Base-by-base conservation (phyloP, 2,888 invertebrate genomes). In the Coremacera marginata region DNA sequence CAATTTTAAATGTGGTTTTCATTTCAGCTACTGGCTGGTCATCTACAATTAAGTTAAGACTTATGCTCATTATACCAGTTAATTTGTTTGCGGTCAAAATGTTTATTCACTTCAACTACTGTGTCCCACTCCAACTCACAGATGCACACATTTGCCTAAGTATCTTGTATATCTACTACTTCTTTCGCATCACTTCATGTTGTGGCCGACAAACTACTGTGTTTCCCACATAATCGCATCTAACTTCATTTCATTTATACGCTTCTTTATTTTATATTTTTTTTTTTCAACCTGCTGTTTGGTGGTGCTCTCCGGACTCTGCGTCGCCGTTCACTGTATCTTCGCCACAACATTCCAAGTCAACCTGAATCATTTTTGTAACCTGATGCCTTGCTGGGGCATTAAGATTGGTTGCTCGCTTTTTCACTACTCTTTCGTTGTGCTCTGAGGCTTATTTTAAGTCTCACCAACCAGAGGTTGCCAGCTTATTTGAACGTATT, bases 81-180 rank as follows among this genome's bases (percentile, higher is more conserved):
- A 72, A 72, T 72, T 72, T 72, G 62, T 60, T 62, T 72, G 72
- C 19, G 72, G 72, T 72, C 72, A 72, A 25, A 60, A 44, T 44
- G 60, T 72, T 71, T 71, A n/a, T 22, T 37, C 37, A 71, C 57
- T 67, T 31, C 27, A 31, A 44, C 34, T 31, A n/a, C 63, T 63
- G 52, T 52, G n/a, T 55, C 19, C 55, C 55, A 22, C 55, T 9
- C 2, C 55, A 55, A 55, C 55, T 22, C 3, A 44, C 44, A 44
- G 44, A 44, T 3, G 11, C 44, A 44, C 19, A n/a, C 55, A 55
- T 22, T 55, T 19, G 9, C n/a, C 5, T 19, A 19, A 52, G 52
- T 19, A 52, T 52, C 52, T 16, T 52, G 3, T n/a, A n/a, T n/a
- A 16, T 19, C 16, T 5, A 22, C 19, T 55, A 16, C 19, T 19